Base-by-base conservation (phyloP, 2,888 invertebrate species). In the Hemithea aestivaria region DNA sequence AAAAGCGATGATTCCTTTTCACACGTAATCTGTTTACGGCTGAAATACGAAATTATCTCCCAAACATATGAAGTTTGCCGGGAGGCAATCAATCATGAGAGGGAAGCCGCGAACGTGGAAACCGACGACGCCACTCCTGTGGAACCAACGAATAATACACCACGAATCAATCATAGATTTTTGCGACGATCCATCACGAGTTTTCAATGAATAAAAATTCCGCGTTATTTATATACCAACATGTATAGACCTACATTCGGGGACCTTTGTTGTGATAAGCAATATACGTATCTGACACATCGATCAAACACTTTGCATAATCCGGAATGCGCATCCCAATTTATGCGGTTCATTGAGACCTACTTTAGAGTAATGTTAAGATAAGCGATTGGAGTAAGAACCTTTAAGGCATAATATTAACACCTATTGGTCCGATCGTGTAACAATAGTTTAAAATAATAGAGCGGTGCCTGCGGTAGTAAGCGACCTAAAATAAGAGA, bases 161-260 rank as follows among this genome's bases (percentile, higher is more conserved):
- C 82, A 77, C 77, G 73, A 82, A 87, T 87, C 85, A 85, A 87
- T 85, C 87, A 87, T 85, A 82, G 83, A 83, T 82, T 82, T 42
- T 80, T 67, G 72, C 65, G 82, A 79, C 75, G 77, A 87, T 87
- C 85, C 75, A 85, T 87, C 85, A 85, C 62, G 68, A 79, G 73
- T 72, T 84, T 84, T 78, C 71, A 82, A 74, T 82, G 66, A 74
- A 80, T 16, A 78, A 60, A 49, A 52, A 60, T n/a, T 55, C 59
- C 62, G 57, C 58, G 58, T 62, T 66, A 55, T 37, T 37, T 36
- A 34, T 42, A 37, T 33, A 33, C 33, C 9, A 48, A 61, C n/a
- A n/a, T 60, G 56, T 51, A 51, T 49, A 48, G 37, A 38, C 42
- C 45, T 47, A 42, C 33, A 40, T 24, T 20, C 44, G 45, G 44